phyloP scores from a whole-genome alignment of 2,797 vertebrate genomes.

The Hoplostethus mediterraneus region DNA sequence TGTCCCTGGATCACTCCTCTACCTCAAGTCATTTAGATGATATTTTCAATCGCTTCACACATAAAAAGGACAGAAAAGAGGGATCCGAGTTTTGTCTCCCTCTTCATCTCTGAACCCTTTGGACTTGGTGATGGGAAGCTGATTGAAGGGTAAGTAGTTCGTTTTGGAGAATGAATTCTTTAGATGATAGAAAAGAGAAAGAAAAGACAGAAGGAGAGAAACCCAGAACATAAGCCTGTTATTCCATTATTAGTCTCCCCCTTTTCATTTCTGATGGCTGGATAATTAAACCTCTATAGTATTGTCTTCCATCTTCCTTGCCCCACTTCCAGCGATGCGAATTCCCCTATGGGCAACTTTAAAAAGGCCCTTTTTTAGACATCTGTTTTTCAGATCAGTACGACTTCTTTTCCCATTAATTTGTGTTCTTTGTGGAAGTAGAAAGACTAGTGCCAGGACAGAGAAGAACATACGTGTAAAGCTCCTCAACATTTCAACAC shows the following conservation, averaged over 20 bases:
- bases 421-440: conserved; percentile 82
- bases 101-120: conserved; percentile 83
- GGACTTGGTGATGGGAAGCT: conserved; percentile 79
- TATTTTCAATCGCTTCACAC: conserved; percentile 69
- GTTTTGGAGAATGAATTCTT: conserved; percentile 84
- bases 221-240: conserved; percentile 75
- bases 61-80: conserved; percentile 76
- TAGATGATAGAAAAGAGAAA: conserved; percentile 73
- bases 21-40: conserved; percentile 75
- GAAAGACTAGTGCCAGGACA: conserved; percentile 73
- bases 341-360: conserved; percentile 81
- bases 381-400: conserved; percentile 82
- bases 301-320: conserved; percentile 85
- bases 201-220: conserved; percentile 65
- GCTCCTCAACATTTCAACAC: conserved; percentile 62
- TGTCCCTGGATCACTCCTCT: conserved; percentile 70
- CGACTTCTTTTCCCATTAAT: conserved; percentile 74
- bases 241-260: conserved; percentile 82
- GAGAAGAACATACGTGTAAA: conserved; percentile 59
- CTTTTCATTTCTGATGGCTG: conserved; percentile 86
- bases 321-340: conserved; percentile 81
- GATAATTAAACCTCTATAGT: conserved; percentile 89
- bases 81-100: conserved; percentile 73
- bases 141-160: conserved; percentile 86
- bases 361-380: conserved; percentile 80